A percentile compares a stretch with the other conserved stretches of the same genome.
These are phyloP conservation scores for Amblyopsis rosae DNA, from an alignment of 2,113 vertebrate species.

Conservation along the genomic window DNA sequence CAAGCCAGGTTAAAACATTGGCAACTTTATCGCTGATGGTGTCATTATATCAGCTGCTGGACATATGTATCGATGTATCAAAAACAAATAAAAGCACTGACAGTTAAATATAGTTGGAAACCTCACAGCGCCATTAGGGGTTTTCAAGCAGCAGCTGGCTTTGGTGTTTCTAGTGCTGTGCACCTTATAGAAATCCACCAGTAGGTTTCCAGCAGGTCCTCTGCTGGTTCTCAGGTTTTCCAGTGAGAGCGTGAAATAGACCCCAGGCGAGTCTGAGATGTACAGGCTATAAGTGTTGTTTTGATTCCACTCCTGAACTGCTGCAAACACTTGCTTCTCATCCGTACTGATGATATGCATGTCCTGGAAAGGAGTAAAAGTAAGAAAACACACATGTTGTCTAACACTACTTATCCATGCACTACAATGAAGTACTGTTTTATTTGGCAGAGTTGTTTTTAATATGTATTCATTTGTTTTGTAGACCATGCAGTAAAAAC, in stretches of 20 bases:
- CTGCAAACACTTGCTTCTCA: conserved; percentile 94
- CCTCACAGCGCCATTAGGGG: too few relatives aligned
- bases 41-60: too few relatives aligned
- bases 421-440: not conserved
- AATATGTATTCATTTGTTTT: too few relatives aligned
- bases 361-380: conserved; percentile 75
- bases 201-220: conserved; percentile 88
- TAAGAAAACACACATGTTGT: not conserved
- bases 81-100: too few relatives aligned
- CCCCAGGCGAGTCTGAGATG: conserved; percentile 87
- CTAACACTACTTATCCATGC: conserved; percentile 1
- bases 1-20: too few relatives aligned
- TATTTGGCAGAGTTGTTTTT: too few relatives aligned
- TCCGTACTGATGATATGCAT: conserved; percentile 98
- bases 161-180: not conserved
- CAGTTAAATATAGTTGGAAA: too few relatives aligned
- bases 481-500: not conserved
- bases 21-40: too few relatives aligned
- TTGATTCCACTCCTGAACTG: conserved; percentile 97
- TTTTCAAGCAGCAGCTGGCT: too few relatives aligned
- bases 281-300: conserved; percentile 95
- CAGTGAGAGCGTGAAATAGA: conserved; percentile 92
- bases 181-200: conserved; percentile 97
- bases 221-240: conserved; percentile 91
- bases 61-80: too few relatives aligned